Percentiles rank a stretch among this genome's conserved stretches.
phyloP scores from a whole-genome alignment of 2,113 vertebrate genomes.

The Columba janthina region DNA sequence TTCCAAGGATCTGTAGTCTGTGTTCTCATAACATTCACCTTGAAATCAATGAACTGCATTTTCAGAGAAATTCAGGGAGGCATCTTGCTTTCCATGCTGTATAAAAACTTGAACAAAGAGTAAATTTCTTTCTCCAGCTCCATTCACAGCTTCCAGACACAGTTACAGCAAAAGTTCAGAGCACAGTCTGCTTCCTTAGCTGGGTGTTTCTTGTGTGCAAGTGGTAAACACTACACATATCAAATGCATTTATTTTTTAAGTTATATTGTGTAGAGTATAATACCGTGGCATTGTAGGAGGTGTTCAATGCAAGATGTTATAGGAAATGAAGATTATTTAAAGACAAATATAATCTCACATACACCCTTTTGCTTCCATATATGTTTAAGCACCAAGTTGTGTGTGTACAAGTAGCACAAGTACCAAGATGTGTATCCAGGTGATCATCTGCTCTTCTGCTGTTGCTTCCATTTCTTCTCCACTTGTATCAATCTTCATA shows the following conservation, averaged over 20 bases:
- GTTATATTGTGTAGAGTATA: no score
- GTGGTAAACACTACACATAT: background rate
- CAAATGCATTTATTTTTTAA: background rate
- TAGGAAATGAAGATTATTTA: background rate
- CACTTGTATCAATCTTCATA: background rate
- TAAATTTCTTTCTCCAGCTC: background rate
- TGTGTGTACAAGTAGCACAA: background rate
- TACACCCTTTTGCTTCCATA: background rate
- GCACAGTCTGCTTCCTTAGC: background rate
- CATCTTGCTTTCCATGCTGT: background rate
- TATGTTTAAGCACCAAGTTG: background rate
- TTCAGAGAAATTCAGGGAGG: conserved; percentile 41
- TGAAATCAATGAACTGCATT: background rate
- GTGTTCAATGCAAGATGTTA: background rate
- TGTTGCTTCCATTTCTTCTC: background rate
- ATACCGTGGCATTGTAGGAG: background rate
- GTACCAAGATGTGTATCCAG: background rate
- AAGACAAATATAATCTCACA: background rate
- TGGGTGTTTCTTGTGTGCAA: background rate
- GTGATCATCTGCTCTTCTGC: background rate
- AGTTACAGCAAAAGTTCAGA: background rate
- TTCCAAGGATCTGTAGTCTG: background rate
- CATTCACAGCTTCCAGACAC: background rate
- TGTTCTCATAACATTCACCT: background rate
- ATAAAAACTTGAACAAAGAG: background rate